Evolutionary conservation across 2,113 vertebrate genomes (phyloP).

Genomic region (Caranx melampygus): DNA sequence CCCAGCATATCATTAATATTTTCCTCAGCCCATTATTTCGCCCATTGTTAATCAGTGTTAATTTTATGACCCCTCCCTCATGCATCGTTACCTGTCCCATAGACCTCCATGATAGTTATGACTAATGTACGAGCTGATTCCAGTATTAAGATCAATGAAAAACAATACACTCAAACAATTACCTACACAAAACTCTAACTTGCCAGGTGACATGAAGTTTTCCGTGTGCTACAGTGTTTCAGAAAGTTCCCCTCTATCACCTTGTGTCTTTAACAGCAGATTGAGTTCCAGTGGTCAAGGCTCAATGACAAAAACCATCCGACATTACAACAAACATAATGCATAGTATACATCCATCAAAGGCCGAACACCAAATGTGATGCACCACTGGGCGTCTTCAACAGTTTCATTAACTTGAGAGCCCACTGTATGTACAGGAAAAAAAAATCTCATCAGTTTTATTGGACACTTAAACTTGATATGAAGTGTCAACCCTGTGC

Average conservation of each 20-base stretch:
- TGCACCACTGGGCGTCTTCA: constrained; percentile 5
- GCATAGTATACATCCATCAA: constrained; percentile 24
- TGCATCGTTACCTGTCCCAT: no score
- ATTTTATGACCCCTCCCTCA: no score
- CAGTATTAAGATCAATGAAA: not conserved
- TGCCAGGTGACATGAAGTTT: not conserved
- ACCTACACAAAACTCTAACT: not conserved
- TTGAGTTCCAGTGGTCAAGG: constrained; percentile 10
- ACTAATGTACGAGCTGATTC: not conserved
- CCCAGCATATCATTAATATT: no score
- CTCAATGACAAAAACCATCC: constrained; percentile 3
- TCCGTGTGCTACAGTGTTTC: not conserved
- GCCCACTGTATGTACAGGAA: not conserved
- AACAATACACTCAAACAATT: not conserved
- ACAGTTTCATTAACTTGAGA: constrained; percentile 48
- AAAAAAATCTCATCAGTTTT: constrained; percentile 14
- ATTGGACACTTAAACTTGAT: constrained; percentile 29
- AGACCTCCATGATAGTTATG: not conserved
- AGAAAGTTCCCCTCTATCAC: not conserved
- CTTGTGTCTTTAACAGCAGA: not conserved
- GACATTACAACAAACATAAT: not conserved
- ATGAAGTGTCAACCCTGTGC: constrained; percentile 26
- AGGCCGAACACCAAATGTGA: constrained; percentile 2
- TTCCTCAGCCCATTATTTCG: no score
- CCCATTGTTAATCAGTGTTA: no score